Evolutionary conservation across 2,113 vertebrate genomes (phyloP).

Genomic region (Sinocyclocheilus anophthalmus): DNA sequence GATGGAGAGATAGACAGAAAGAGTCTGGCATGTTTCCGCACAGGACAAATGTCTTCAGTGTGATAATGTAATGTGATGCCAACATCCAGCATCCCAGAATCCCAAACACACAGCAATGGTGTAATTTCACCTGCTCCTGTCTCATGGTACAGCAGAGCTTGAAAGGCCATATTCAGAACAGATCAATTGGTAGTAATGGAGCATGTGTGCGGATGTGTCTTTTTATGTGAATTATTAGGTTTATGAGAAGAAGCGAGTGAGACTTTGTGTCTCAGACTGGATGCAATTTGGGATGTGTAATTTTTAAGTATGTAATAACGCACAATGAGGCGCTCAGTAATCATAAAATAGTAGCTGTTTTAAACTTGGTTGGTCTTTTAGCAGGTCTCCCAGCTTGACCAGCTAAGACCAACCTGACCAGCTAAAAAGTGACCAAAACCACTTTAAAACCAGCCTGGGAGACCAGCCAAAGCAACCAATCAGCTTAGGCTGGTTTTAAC

Average conservation of each 20-base stretch:
- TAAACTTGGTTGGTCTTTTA: too few relatives aligned
- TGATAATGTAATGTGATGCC: constrained; percentile 11
- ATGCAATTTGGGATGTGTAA: not conserved
- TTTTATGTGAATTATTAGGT: not conserved
- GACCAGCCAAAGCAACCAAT: too few relatives aligned
- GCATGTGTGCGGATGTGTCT: not conserved
- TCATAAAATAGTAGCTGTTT: too few relatives aligned
- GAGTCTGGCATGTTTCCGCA: constrained; percentile 4
- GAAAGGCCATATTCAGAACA: not conserved
- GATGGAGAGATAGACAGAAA: not conserved
- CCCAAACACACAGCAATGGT: not conserved
- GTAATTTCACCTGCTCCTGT: not conserved
- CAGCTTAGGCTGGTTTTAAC: too few relatives aligned
- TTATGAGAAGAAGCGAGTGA: not conserved
- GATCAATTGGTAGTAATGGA: not conserved
- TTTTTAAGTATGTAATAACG: not conserved
- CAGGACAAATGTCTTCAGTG: constrained; percentile 4
- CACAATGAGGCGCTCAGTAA: too few relatives aligned
- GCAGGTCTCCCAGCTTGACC: too few relatives aligned
- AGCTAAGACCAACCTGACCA: too few relatives aligned
- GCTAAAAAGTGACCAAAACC: too few relatives aligned
- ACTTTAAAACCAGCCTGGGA: too few relatives aligned
- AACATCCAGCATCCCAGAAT: not conserved
- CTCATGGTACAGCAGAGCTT: not conserved
- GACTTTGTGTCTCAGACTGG: not conserved